Conservation (phyloP, 1,140 invertebrate species). For the Drosophila oshimai region DNA sequence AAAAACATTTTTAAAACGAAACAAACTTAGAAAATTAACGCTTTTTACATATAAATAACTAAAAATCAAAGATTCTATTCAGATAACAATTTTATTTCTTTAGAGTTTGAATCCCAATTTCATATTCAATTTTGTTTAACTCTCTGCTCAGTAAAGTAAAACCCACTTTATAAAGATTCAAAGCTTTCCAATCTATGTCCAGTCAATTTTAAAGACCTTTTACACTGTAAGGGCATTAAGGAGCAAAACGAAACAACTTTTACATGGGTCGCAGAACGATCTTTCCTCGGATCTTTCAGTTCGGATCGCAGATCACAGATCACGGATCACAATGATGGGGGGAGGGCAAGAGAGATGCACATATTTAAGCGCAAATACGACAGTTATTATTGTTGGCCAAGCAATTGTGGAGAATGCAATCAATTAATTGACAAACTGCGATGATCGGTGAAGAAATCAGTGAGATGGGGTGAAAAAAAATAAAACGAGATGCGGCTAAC, state of each 20-base stretch:
- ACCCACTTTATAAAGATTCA: no score
- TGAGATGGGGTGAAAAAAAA: not conserved
- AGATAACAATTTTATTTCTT: no score
- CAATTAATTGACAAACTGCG: conserved; percentile 76
- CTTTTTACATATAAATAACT: not conserved
- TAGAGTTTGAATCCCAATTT: no score
- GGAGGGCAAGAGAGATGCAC: conserved; percentile 43
- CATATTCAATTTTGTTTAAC: no score
- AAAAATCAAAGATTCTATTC: not conserved
- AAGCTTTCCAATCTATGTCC: not conserved
- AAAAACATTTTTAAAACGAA: no score
- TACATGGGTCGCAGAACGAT: conserved; percentile 21
- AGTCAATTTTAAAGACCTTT: not conserved
- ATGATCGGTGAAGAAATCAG: conserved; percentile 36
- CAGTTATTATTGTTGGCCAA: conserved; percentile 69
- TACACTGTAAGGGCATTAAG: conserved; percentile 1
- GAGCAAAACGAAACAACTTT: conserved; percentile 56
- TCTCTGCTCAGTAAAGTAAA: no score
- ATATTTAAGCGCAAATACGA: conserved; percentile 78
- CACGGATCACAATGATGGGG: not conserved
- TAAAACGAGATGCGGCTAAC: conserved; percentile 15
- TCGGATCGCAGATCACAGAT: not conserved
- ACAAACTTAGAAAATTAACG: not conserved
- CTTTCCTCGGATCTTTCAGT: not conserved
- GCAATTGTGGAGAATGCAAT: conserved; percentile 61